phyloP scores from a whole-genome alignment of 2,888 invertebrate genomes.

The Epinotia demarniana region DNA sequence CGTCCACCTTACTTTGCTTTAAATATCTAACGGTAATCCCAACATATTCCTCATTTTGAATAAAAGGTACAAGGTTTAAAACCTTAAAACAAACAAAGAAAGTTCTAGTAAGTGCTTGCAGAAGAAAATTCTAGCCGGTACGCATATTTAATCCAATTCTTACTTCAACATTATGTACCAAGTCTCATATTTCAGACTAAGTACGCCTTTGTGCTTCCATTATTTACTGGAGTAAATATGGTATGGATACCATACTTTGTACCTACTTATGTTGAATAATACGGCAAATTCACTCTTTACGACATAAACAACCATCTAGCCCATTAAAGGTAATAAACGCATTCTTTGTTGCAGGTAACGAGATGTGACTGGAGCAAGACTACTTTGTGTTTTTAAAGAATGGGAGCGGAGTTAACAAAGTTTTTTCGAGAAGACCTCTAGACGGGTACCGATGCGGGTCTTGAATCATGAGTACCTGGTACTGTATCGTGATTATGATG shows the following conservation, averaged over 20 bases:
- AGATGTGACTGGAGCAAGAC: constrained; percentile 17
- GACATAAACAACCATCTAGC: neutral
- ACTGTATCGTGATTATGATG: constrained; percentile 78
- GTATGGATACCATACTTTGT: constrained; percentile 2
- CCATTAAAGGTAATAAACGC: constrained; percentile 26
- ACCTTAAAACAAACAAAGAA: neutral
- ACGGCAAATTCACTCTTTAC: constrained; percentile 20
- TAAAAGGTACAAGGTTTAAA: too few relatives aligned
- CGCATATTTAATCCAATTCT: constrained; percentile 4
- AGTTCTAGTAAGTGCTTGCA: neutral
- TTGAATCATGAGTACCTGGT: constrained; percentile 80
- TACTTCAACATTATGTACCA: neutral
- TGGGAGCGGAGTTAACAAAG: constrained; percentile 8
- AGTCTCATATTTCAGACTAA: constrained; percentile 23
- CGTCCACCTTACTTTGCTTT: too few relatives aligned
- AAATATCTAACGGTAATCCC: too few relatives aligned
- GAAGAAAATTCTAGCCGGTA: neutral
- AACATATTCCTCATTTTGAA: too few relatives aligned
- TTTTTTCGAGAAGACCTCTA: constrained; percentile 52
- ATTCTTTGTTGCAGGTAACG: constrained; percentile 38
- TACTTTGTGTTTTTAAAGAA: constrained; percentile 12
- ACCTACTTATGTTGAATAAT: neutral
- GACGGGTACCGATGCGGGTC: constrained; percentile 72
- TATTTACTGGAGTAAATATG: too few relatives aligned
- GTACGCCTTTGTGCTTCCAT: constrained; percentile 28